Percentiles rank a stretch among this genome's conserved stretches.
Evolutionary conservation across 2,888 invertebrate genomes (phyloP).

Genomic region (Scelioninae gen. 1): DNA sequence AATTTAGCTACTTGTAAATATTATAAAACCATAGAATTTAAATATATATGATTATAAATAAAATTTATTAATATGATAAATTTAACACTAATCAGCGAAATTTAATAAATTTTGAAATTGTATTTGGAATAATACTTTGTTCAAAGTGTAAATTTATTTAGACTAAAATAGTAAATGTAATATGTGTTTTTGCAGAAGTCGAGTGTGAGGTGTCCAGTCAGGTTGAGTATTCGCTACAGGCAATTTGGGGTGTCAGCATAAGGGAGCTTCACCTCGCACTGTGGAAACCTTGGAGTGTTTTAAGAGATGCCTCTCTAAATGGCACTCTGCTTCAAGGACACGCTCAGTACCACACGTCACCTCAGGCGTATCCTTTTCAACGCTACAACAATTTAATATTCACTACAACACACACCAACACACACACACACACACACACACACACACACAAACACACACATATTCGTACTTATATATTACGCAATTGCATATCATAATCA

Average conservation of each 20-base stretch:
- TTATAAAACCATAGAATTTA: too few relatives aligned
- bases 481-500: conserved; percentile 61
- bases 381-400: conserved; percentile 51
- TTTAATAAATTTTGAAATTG: too few relatives aligned
- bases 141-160: too few relatives aligned
- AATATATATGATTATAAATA: too few relatives aligned
- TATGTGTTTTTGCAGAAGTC: conserved; percentile 87
- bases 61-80: too few relatives aligned
- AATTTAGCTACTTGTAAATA: too few relatives aligned
- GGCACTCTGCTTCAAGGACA: conserved; percentile 86
- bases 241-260: conserved; percentile 92
- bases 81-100: too few relatives aligned
- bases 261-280: conserved; percentile 90
- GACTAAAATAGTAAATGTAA: conserved; percentile 16
- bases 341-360: conserved; percentile 82
- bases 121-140: too few relatives aligned
- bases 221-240: conserved; percentile 89
- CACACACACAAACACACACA: too few relatives aligned
- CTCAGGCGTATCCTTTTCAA: conserved; percentile 82
- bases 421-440: too few relatives aligned
- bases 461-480: conserved; percentile 47
- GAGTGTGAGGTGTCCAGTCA: conserved; percentile 91
- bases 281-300: conserved; percentile 89
- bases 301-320: conserved; percentile 87
- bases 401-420: conserved; percentile 38